These are phyloP conservation scores for Danio albolineatus DNA, from an alignment of 2,797 vertebrate genomes.

Conservation along the genomic window DNA sequence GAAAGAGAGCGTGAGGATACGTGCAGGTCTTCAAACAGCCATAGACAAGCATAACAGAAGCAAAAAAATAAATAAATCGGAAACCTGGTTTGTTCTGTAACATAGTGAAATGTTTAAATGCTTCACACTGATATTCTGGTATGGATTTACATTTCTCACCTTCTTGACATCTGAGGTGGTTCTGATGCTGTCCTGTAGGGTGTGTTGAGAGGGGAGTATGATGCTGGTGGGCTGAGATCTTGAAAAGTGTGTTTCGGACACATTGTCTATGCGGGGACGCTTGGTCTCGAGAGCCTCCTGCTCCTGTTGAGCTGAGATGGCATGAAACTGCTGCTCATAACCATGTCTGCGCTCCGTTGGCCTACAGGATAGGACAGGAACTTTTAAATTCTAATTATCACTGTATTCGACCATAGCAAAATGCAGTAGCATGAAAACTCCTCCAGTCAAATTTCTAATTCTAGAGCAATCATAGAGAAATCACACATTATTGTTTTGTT, in stretches of 20 bases:
- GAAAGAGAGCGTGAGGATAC: neutral
- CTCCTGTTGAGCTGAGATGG: slow-evolving; percentile 82
- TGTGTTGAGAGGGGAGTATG: slow-evolving; percentile 85
- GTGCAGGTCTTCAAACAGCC: neutral
- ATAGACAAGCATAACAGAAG: too few relatives aligned
- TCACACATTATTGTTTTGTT: neutral
- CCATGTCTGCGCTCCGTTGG: slow-evolving; percentile 95
- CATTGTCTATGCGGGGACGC: slow-evolving; percentile 91
- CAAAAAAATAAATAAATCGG: neutral
- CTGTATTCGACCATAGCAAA: neutral
- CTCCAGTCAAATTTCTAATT: too few relatives aligned
- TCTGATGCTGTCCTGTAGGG: slow-evolving; percentile 89
- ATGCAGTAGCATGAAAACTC: too few relatives aligned
- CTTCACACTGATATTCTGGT: neutral
- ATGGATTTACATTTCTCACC: slow-evolving; percentile 76
- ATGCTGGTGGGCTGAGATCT: slow-evolving; percentile 79
- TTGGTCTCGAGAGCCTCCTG: slow-evolving; percentile 92
- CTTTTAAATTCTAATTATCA: neutral
- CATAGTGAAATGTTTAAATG: neutral
- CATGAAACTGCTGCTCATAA: slow-evolving; percentile 92
- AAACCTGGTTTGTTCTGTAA: neutral
- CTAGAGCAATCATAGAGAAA: too few relatives aligned
- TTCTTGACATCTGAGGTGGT: slow-evolving; percentile 89
- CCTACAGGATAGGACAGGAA: slow-evolving; percentile 70
- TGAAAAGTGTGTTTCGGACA: slow-evolving; percentile 88